Conservation (phyloP, 1,140 invertebrate genomes). For the Eurytemora carolleeae region DNA sequence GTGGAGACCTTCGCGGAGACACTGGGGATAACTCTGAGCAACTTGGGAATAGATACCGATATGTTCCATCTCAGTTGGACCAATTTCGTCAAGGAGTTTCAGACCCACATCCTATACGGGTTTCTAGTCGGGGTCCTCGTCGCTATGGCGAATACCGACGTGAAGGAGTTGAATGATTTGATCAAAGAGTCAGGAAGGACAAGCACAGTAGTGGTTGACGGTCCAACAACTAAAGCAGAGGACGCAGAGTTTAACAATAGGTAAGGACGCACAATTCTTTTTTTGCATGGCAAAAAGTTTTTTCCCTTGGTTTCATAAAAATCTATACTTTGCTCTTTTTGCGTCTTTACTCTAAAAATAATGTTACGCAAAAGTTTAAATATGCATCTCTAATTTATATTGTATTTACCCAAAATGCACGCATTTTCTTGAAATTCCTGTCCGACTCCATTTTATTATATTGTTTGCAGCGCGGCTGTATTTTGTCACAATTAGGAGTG, state of each 20-base stretch:
- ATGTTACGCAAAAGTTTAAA: background rate
- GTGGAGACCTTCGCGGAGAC: conserved; percentile 10
- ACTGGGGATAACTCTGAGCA: conserved; percentile 8
- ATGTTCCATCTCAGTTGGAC: conserved; percentile 3
- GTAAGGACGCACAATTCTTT: too few relatives aligned
- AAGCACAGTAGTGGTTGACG: background rate
- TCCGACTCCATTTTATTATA: too few relatives aligned
- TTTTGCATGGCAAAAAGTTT: background rate
- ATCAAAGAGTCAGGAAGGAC: background rate
- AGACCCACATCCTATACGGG: conserved; percentile 12
- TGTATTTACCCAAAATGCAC: too few relatives aligned
- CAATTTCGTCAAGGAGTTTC: conserved; percentile 2
- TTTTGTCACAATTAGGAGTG: too few relatives aligned
- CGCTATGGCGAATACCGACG: conserved; percentile 9
- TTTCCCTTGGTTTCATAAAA: background rate
- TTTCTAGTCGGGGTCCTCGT: conserved; percentile 13
- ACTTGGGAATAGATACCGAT: conserved; percentile 13
- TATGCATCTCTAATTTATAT: too few relatives aligned
- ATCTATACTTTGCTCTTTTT: background rate
- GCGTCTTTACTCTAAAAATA: background rate
- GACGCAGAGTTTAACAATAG: background rate
- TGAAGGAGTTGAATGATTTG: background rate
- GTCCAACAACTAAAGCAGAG: background rate
- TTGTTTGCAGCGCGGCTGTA: too few relatives aligned
- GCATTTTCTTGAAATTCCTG: too few relatives aligned